Base-by-base conservation (phyloP, 2,113 vertebrate species). In the Hoplias malabaricus region DNA sequence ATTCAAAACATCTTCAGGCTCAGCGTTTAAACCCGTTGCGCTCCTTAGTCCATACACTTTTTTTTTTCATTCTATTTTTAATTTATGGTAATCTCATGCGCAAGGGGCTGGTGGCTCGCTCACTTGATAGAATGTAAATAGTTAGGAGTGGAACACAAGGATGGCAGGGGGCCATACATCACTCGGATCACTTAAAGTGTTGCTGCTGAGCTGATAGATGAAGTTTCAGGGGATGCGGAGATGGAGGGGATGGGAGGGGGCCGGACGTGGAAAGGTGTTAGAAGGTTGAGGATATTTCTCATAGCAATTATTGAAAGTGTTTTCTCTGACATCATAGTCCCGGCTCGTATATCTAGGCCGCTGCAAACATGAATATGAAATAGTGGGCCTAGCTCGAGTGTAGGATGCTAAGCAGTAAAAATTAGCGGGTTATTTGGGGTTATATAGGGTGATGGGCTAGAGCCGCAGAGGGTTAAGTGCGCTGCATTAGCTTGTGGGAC, bases 301-400 rank as follows among this genome's bases (percentile, higher is more conserved):
- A 95, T 93, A 93, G 94, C 94, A 96, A 96, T 98, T 97, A 97
- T 95, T 95, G 94, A 94, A 95, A 95, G 93, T 95, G 92, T 93
- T 94, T 94, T 92, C 90, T 84, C 92, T 95, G 95, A 96, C 95
- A 96, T 95, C 94, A 94, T 90, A 92, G 85, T 93, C 89, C 92
- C 84, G 88, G 90, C 87, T 92, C 92, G 93, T 96, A 95, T 94
- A 95, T 98, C 95, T 96, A 43, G 85, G 86, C 83, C 62, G 68
- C 84, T 91, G 90, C 89, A 91, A 90, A 31, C 91, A 87, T 89
- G 85, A 84, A 91, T 90, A 89, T 92, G 93, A 94, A 92, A 93
- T 88, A 93, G 92, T 82, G 88, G 89, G 19, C 85, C 82, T 70
- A 9, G 84, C 81, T 83, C 84, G 87, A 90, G 85, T 78, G 85